A percentile compares a stretch with the other conserved stretches of the same genome.
These are phyloP conservation scores for Calameuta pallipes DNA, from an alignment of 2,888 invertebrate genomes.

Conservation along the genomic window DNA sequence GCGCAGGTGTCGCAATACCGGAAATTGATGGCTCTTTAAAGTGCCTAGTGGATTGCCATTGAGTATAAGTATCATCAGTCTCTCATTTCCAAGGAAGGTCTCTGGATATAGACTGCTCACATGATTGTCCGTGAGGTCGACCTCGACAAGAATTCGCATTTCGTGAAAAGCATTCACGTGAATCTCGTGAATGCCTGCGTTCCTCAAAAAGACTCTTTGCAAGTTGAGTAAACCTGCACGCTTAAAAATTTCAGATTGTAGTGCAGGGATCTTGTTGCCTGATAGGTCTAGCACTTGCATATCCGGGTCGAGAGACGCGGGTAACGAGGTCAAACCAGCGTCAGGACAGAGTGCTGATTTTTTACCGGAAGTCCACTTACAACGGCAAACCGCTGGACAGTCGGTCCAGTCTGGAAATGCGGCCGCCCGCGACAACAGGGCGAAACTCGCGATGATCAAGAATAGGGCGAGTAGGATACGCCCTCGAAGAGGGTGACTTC, in stretches of 20 bases:
- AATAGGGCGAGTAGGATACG: constrained; percentile 56
- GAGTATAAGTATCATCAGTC: constrained; percentile 80
- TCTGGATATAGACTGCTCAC: constrained; percentile 79
- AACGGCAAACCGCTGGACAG: constrained; percentile 87
- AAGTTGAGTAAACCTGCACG: constrained; percentile 83
- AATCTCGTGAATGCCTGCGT: constrained; percentile 80
- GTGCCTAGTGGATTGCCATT: constrained; percentile 85
- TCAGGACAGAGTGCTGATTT: constrained; percentile 88
- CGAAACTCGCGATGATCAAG: constrained; percentile 49
- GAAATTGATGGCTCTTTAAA: constrained; percentile 83
- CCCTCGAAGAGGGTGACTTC: constrained; percentile 57
- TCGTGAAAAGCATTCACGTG: constrained; percentile 89
- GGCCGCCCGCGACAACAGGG: constrained; percentile 61
- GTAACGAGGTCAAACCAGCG: constrained; percentile 83
- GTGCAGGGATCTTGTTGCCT: constrained; percentile 80
- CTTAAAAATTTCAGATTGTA: constrained; percentile 84
- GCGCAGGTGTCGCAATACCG: constrained; percentile 81
- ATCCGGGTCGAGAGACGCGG: constrained; percentile 76
- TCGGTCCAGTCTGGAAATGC: constrained; percentile 86
- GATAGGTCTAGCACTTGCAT: constrained; percentile 89
- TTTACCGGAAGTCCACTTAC: constrained; percentile 94
- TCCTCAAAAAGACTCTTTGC: constrained; percentile 83
- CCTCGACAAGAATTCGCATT: constrained; percentile 86
- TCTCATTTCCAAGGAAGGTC: constrained; percentile 87
- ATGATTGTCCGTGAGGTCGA: constrained; percentile 87